These are phyloP conservation scores for Burhinus oedicnemus DNA, from an alignment of 2,113 vertebrate genomes.

Conservation along the genomic window DNA sequence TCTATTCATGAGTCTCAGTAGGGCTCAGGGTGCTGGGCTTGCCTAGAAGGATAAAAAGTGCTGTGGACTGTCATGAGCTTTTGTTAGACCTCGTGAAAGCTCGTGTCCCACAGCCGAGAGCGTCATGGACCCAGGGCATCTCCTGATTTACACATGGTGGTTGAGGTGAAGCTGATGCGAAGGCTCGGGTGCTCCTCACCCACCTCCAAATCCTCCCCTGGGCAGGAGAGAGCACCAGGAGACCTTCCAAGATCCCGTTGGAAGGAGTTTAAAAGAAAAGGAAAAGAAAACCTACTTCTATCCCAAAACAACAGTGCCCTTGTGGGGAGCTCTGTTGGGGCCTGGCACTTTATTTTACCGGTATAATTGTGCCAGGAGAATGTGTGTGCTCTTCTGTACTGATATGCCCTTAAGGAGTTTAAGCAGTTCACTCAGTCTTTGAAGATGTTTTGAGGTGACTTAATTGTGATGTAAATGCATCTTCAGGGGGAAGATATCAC, in stretches of 20 bases:
- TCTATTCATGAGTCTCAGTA: not conserved
- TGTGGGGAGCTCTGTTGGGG: not conserved
- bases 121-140: rapidly evolving
- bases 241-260: not conserved
- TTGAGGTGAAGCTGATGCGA: not conserved
- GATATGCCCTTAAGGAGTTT: not conserved
- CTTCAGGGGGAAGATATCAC: not conserved
- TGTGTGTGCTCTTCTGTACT: not conserved
- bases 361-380: not conserved
- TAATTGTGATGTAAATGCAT: not conserved
- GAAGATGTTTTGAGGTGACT: not conserved
- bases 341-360: not conserved
- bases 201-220: not conserved
- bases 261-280: not conserved
- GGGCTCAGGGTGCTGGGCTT: not conserved
- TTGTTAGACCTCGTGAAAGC: not conserved
- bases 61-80: rapidly evolving
- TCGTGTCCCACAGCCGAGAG: not conserved
- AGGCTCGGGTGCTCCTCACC: not conserved
- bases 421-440: not conserved
- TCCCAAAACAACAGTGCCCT: not conserved
- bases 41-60: not conserved
- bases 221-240: not conserved
- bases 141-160: not conserved
- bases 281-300: not conserved